Percentiles rank a stretch among this genome's conserved stretches.
These are phyloP conservation scores for Redunca redunca DNA, from an alignment of 2,113 vertebrate species.

Conservation along the genomic window DNA sequence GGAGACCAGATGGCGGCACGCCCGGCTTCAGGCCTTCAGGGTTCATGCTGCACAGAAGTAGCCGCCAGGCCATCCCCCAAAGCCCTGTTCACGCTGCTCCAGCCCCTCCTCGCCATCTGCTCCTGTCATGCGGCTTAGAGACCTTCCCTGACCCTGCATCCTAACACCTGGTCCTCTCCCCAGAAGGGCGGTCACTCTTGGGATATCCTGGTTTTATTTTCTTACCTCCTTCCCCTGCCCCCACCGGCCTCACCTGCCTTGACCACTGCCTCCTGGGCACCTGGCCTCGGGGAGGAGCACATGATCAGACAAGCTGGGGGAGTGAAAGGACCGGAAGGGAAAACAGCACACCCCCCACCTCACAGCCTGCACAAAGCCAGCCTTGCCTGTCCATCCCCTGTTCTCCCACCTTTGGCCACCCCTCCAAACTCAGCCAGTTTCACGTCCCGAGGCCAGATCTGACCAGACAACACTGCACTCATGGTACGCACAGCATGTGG, in stretches of 20 bases:
- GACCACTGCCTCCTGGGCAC: neutral
- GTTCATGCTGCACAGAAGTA: neutral
- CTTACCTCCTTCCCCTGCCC: no score
- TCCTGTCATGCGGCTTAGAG: neutral
- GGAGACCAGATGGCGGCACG: no score
- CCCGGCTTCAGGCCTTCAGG: neutral
- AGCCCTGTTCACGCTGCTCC: neutral
- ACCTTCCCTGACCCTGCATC: neutral
- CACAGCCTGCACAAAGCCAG: neutral
- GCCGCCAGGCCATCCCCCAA: no score
- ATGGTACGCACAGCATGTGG: rapidly evolving
- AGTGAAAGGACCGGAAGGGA: no score
- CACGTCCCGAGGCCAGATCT: neutral
- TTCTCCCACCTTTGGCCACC: neutral
- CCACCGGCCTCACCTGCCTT: neutral
- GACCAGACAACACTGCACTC: neutral
- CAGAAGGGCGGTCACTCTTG: rapidly evolving
- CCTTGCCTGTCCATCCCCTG: neutral
- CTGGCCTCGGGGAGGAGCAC: neutral
- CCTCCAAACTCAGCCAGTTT: neutral
- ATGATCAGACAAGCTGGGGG: neutral
- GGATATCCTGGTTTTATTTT: neutral
- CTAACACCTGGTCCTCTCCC: neutral
- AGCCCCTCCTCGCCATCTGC: rapidly evolving
- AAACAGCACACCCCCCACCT: neutral